Percentiles rank a stretch among this genome's conserved stretches.
phyloP scores from a whole-genome alignment of 2,888 invertebrate species.

The Cordilura impudica region DNA sequence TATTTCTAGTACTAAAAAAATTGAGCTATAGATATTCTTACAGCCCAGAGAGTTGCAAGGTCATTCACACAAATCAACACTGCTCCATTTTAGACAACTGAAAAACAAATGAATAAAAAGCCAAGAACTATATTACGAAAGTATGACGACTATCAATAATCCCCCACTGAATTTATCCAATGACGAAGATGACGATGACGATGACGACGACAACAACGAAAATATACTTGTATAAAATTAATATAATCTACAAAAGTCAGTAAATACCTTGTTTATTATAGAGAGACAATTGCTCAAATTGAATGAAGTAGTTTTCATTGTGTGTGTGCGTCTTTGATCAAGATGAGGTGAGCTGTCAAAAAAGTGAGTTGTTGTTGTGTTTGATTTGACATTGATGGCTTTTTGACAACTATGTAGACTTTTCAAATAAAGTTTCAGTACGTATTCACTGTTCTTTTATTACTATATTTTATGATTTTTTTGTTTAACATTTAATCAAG shows the following conservation, averaged over 20 bases:
- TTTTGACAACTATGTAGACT: constrained; percentile 63
- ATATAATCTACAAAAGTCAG: constrained; percentile 15
- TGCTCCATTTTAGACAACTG: constrained; percentile 5
- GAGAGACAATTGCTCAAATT: not conserved
- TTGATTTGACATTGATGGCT: constrained; percentile 66
- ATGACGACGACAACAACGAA: not conserved
- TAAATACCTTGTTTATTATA: not conserved
- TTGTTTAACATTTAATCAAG: not conserved
- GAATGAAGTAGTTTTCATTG: constrained; percentile 17
- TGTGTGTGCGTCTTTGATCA: not conserved
- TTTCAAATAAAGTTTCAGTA: constrained; percentile 39
- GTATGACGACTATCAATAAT: constrained; percentile 6
- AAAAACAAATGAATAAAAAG: not conserved
- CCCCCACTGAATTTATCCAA: constrained; percentile 25
- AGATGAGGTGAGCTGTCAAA: constrained; percentile 65
- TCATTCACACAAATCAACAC: no score
- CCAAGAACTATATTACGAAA: constrained; percentile 10
- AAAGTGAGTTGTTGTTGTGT: constrained; percentile 64
- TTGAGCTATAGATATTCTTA: no score
- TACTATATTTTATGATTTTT: not conserved
- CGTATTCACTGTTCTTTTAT: constrained; percentile 12
- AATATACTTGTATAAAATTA: constrained; percentile 22
- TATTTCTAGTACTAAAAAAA: no score
- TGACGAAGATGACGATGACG: not conserved
- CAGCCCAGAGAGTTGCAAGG: no score